phyloP scores from a whole-genome alignment of 2,888 invertebrate species.

The Ferrisia virgata region DNA sequence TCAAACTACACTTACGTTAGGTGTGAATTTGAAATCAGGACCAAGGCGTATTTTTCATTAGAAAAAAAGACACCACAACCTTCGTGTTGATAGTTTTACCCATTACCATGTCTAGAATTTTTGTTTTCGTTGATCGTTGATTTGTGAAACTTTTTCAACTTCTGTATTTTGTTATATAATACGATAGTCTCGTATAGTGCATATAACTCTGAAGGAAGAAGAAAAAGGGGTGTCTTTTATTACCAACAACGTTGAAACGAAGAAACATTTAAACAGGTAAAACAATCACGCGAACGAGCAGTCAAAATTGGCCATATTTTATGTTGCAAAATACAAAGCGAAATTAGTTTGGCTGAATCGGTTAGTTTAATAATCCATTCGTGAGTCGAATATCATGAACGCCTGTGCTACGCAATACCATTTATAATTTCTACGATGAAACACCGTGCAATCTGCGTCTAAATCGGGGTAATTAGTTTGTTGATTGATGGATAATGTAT shows the following conservation, averaged over 20 bases:
- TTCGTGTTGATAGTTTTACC: background rate
- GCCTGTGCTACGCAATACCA: background rate
- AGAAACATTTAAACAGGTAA: slow-evolving; percentile 2
- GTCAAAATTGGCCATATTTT: slow-evolving; percentile 14
- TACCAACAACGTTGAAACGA: background rate
- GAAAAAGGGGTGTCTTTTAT: background rate
- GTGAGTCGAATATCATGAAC: background rate
- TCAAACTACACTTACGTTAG: too few species aligned
- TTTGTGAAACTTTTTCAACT: background rate
- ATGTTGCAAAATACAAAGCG: background rate
- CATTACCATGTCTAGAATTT: background rate
- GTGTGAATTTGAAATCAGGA: background rate
- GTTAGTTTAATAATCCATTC: background rate
- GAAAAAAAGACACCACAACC: background rate
- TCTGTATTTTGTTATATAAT: background rate
- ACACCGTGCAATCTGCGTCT: background rate
- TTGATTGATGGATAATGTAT: background rate
- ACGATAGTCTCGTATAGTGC: background rate
- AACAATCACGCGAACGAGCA: slow-evolving; percentile 3
- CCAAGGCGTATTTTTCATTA: too few species aligned
- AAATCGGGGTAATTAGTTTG: background rate
- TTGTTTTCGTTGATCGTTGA: background rate
- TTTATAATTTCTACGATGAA: background rate
- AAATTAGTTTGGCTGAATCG: slow-evolving; percentile 6
- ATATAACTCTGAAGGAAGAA: too few species aligned